A percentile compares a stretch with the other conserved stretches of the same genome.
Evolutionary conservation across 2,113 vertebrate species (phyloP).

Genomic region (Tachuris rubrigastra): DNA sequence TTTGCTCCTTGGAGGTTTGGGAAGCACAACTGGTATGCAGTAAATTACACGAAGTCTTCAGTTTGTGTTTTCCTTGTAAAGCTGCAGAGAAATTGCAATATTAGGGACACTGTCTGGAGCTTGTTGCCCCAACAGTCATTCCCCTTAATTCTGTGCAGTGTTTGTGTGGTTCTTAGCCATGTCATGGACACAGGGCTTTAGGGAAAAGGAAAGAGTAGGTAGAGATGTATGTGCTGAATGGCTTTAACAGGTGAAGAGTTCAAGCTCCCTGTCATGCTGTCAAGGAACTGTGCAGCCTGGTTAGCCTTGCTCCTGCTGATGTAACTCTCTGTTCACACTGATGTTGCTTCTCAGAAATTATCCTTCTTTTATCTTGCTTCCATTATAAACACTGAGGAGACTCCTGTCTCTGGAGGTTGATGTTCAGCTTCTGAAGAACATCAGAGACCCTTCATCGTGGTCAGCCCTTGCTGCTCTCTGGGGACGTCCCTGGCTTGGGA

Average conservation of each 20-base stretch:
- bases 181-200: accelerated
- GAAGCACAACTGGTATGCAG: neutral
- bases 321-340: accelerated
- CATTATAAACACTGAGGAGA: neutral
- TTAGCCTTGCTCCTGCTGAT: neutral
- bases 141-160: accelerated
- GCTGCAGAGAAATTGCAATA: neutral
- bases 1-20: neutral
- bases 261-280: neutral
- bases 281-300: neutral
- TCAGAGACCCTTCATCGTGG: neutral
- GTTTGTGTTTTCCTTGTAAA: accelerated
- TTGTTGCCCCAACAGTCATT: neutral
- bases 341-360: neutral
- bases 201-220: neutral
- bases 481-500: neutral
- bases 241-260: neutral
- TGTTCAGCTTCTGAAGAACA: neutral
- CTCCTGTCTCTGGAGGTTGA: accelerated
- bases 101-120: accelerated
- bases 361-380: neutral
- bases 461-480: neutral
- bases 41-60: neutral
- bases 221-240: neutral
- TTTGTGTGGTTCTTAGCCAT: accelerated